Evolutionary conservation across 2,888 invertebrate genomes (phyloP).

Genomic region (Nasonia oneida): DNA sequence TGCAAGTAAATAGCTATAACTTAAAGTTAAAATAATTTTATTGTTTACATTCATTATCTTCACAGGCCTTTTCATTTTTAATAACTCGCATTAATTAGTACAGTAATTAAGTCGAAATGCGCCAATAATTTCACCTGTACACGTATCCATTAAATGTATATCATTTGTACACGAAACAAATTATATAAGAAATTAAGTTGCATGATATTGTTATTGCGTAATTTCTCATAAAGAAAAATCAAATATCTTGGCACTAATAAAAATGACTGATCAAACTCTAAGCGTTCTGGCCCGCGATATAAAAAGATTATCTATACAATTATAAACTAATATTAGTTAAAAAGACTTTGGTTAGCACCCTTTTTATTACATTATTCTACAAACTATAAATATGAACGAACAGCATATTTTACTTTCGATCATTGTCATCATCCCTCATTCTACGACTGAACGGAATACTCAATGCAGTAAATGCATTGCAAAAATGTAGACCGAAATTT

Average conservation of each 20-base stretch:
- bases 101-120: slow-evolving; percentile 54
- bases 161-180: slow-evolving; percentile 47
- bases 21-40: slow-evolving; percentile 37
- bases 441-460: slow-evolving; percentile 31
- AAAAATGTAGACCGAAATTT: slow-evolving; percentile 32
- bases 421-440: neutral
- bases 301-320: slow-evolving; percentile 54
- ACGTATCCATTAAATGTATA: slow-evolving; percentile 38
- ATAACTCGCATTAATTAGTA: slow-evolving; percentile 37
- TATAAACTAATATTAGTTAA: slow-evolving; percentile 56
- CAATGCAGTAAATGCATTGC: slow-evolving; percentile 45
- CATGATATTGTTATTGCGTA: neutral
- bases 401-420: neutral
- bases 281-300: neutral
- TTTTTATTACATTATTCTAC: slow-evolving; percentile 47
- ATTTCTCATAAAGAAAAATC: neutral
- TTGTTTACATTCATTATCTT: slow-evolving; percentile 37
- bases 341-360: slow-evolving; percentile 66
- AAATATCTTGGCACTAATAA: neutral
- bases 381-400: slow-evolving; percentile 7
- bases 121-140: slow-evolving; percentile 53
- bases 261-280: slow-evolving; percentile 18
- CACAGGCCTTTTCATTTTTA: slow-evolving; percentile 49
- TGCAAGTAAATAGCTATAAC: slow-evolving; percentile 33
- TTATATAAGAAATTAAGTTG: slow-evolving; percentile 29